phyloP scores from a whole-genome alignment of 1,140 invertebrate species.

The Atta cephalotes region DNA sequence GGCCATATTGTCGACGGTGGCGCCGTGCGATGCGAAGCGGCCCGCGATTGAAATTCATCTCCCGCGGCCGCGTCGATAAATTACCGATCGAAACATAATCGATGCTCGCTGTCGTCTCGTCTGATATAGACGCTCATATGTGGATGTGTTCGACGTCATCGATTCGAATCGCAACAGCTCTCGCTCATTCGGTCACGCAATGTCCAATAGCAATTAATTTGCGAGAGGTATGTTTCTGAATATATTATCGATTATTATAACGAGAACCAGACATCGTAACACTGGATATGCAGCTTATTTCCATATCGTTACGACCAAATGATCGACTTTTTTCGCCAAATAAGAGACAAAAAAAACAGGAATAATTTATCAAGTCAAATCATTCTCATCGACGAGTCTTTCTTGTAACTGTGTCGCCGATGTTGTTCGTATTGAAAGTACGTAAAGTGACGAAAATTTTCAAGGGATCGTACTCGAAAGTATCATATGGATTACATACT shows the following conservation, averaged over 20 bases:
- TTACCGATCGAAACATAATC: neutral
- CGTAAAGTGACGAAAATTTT: constrained; percentile 3
- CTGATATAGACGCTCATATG: neutral
- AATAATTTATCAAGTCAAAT: neutral
- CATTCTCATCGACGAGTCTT: neutral
- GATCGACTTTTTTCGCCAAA: neutral
- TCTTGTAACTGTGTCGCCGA: neutral
- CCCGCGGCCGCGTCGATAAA: neutral
- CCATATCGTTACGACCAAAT: neutral
- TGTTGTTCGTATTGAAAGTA: neutral
- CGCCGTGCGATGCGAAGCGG: constrained; percentile 57
- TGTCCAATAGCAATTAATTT: neutral
- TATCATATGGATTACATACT: constrained; percentile 22
- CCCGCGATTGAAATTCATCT: neutral
- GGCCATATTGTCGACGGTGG: constrained; percentile 82
- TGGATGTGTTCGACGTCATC: neutral
- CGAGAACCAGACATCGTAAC: no score
- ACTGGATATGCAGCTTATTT: no score
- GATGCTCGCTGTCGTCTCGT: no score
- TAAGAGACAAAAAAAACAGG: no score
- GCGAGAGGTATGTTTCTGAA: neutral
- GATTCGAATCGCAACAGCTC: neutral
- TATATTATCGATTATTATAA: neutral
- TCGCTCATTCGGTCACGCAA: no score
- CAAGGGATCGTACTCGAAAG: neutral